Percentiles rank a stretch among this genome's conserved stretches.
These are phyloP conservation scores for Sminthopsis crassicaudata DNA, from an alignment of 2,113 vertebrate genomes.

Conservation along the genomic window DNA sequence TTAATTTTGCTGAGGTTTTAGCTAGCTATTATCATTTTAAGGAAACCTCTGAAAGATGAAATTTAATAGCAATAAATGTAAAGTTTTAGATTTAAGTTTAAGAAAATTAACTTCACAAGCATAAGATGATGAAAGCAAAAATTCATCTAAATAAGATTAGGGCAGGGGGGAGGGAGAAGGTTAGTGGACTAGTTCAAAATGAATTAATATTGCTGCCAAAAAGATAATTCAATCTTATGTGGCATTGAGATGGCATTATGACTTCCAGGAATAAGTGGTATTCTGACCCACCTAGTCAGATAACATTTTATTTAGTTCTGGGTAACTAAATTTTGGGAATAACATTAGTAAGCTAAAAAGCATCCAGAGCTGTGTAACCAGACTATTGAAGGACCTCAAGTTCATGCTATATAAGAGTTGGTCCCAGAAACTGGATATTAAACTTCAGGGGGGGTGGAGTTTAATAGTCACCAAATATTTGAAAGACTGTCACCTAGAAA, in stretches of 20 bases:
- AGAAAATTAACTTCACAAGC: not conserved
- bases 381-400: not conserved
- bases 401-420: not conserved
- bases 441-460: not conserved
- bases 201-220: not conserved
- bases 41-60: not conserved
- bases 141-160: not conserved
- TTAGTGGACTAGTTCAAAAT: not conserved
- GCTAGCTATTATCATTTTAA: no score
- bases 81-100: not conserved
- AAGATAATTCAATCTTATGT: not conserved
- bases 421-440: not conserved
- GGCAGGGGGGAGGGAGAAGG: not conserved
- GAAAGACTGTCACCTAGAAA: not conserved
- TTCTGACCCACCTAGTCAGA: not conserved
- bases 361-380: not conserved
- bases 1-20: no score
- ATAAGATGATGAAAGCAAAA: not conserved
- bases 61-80: not conserved
- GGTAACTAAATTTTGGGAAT: not conserved
- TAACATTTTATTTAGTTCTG: not conserved
- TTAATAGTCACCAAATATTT: not conserved
- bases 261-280: not conserved
- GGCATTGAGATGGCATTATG: not conserved
- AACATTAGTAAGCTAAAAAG: not conserved